These are phyloP conservation scores for Vultur gryphus DNA, from an alignment of 2,797 vertebrate species.

Conservation along the genomic window DNA sequence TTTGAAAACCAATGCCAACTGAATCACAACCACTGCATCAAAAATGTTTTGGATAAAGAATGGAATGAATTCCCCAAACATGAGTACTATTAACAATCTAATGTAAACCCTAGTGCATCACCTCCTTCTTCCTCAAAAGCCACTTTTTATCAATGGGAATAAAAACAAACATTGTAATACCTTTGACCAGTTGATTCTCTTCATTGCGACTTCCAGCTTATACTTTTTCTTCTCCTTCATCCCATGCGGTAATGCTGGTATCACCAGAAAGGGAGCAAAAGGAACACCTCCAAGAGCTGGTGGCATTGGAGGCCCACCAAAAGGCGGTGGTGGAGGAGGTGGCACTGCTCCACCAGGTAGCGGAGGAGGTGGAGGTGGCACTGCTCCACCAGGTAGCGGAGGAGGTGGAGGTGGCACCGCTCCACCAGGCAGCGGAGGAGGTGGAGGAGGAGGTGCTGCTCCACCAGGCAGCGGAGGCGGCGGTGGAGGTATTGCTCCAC, in stretches of 20 bases:
- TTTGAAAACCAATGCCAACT: not conserved
- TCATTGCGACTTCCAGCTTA: constrained; percentile 88
- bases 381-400: not conserved
- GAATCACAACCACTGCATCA: not conserved
- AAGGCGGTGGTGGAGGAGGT: constrained; percentile 76
- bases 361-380: constrained; percentile 59
- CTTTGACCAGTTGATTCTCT: constrained; percentile 97
- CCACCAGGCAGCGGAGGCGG: constrained; percentile 70
- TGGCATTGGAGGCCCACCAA: constrained; percentile 81
- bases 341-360: not conserved
- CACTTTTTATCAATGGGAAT: not conserved
- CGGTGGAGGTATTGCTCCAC: constrained; percentile 48
- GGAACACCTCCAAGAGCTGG: constrained; percentile 74
- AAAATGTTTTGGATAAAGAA: not conserved
- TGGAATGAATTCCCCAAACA: not conserved
- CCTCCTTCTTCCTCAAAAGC: not conserved
- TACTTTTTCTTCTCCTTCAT: constrained; percentile 91
- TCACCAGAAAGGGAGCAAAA: constrained; percentile 35
- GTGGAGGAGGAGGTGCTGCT: not conserved
- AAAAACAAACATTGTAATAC: constrained; percentile 64
- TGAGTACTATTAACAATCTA: not conserved
- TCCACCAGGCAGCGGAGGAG: not conserved
- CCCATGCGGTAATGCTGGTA: constrained; percentile 80
- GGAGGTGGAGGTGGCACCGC: constrained; percentile 67
- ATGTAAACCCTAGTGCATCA: not conserved